Evolutionary conservation across 2,888 invertebrate genomes (phyloP).

Genomic region (Limenitis camilla): DNA sequence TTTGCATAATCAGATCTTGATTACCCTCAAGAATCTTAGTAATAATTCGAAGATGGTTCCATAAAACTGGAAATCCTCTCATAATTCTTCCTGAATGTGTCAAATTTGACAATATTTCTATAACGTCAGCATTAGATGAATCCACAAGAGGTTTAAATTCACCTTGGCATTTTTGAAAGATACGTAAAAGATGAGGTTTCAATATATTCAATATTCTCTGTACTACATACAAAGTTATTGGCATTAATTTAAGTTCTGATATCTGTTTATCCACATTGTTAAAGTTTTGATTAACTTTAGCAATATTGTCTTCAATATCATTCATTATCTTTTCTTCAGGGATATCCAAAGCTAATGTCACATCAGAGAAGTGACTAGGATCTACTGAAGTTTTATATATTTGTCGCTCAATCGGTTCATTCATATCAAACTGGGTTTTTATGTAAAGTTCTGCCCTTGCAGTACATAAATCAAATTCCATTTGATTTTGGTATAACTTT

Average conservation of each 20-base stretch:
- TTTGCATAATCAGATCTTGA: constrained; percentile 27
- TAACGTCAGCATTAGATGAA: constrained; percentile 11
- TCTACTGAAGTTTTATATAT: constrained; percentile 31
- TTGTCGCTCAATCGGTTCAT: constrained; percentile 47
- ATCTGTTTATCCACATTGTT: constrained; percentile 22
- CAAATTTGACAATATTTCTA: constrained; percentile 23
- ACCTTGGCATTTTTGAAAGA: constrained; percentile 18
- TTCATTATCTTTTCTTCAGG: constrained; percentile 36
- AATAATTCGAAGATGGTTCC: constrained; percentile 45
- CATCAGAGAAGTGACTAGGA: constrained; percentile 28
- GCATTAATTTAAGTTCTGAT: constrained; percentile 61
- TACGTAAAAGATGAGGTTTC: constrained; percentile 28
- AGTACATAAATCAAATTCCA: constrained; percentile 40
- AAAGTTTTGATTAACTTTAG: constrained; percentile 27
- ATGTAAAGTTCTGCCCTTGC: constrained; percentile 36
- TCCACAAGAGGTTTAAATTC: constrained; percentile 8
- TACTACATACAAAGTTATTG: constrained; percentile 72
- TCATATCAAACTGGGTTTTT: constrained; percentile 43
- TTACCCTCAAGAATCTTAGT: constrained; percentile 31
- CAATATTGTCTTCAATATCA: constrained; percentile 35
- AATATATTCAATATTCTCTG: constrained; percentile 49
- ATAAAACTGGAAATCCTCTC: constrained; percentile 46
- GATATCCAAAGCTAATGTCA: constrained; percentile 44
- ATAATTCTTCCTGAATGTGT: constrained; percentile 24
- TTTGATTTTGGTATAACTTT: constrained; percentile 43